Evolutionary conservation across 2,113 vertebrate genomes (phyloP).

Genomic region (Melierax canorus): DNA sequence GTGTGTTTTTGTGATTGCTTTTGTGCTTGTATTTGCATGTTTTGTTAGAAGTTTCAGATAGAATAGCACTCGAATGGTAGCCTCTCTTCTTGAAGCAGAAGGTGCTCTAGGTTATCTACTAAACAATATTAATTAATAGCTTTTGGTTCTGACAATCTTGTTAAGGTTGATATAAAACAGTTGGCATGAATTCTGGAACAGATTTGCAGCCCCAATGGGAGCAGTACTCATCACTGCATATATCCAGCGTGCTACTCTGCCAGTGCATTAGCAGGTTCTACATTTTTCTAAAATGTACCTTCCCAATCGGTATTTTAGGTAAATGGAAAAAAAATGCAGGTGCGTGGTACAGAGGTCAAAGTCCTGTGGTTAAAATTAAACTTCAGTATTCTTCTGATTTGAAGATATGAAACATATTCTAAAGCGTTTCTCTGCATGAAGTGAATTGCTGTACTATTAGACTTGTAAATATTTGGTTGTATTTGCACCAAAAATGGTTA

Average conservation of each 20-base stretch:
- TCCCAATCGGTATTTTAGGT: background rate
- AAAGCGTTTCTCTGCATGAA: background rate
- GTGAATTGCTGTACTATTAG: background rate
- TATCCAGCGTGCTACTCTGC: background rate
- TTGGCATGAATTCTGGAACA: conserved; percentile 37
- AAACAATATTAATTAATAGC: conserved; percentile 8
- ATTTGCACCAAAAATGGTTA: conserved; percentile 4
- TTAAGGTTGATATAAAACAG: conserved; percentile 20
- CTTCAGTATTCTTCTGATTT: background rate
- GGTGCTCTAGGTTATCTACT: background rate
- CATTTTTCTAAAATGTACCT: background rate
- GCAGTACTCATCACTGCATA: background rate
- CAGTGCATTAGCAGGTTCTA: background rate
- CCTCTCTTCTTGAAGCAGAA: background rate
- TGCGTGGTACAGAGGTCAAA: background rate
- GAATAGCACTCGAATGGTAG: background rate
- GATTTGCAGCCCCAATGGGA: conserved; percentile 30
- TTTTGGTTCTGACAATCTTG: background rate
- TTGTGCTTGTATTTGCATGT: background rate
- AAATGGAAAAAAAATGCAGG: background rate
- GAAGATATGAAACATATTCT: background rate
- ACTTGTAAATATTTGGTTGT: conserved; percentile 36
- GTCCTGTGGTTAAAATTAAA: background rate
- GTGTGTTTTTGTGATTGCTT: background rate
- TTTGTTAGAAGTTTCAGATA: background rate